Conservation (phyloP, 2,113 vertebrate genomes). For the Seriola aureovittata region DNA sequence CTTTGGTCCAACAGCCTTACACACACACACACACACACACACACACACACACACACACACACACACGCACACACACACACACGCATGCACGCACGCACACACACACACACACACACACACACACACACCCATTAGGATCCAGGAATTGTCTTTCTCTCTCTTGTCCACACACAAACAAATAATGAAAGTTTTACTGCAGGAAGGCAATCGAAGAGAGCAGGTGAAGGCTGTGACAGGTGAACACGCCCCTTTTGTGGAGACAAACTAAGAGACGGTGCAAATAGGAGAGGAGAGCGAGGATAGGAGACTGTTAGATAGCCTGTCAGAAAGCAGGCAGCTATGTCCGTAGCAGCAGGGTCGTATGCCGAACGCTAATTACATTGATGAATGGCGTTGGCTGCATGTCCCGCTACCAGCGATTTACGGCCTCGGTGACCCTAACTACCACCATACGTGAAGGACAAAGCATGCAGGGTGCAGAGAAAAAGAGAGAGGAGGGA, state of each 20-base stretch:
- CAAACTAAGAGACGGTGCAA: slow-evolving; percentile 17
- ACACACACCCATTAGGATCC: slow-evolving; percentile 17
- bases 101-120: not conserved
- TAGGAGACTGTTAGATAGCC: slow-evolving; percentile 62
- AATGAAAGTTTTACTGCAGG: slow-evolving; percentile 25
- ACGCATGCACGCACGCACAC: not conserved
- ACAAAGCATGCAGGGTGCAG: slow-evolving; percentile 59
- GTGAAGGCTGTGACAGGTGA: slow-evolving; percentile 49
- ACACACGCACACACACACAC: not conserved
- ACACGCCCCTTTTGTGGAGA: slow-evolving; percentile 29
- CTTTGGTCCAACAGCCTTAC: slow-evolving; percentile 17
- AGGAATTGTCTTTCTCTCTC: slow-evolving; percentile 10
- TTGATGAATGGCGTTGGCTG: slow-evolving; percentile 81
- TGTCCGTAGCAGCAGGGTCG: slow-evolving; percentile 78
- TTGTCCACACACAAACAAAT: slow-evolving; percentile 15
- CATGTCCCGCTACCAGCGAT: slow-evolving; percentile 67
- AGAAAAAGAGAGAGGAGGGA: slow-evolving; percentile 12
- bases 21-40: not conserved
- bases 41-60: not conserved
- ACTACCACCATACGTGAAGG: slow-evolving; percentile 70
- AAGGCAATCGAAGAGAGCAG: slow-evolving; percentile 42
- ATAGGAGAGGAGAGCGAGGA: slow-evolving; percentile 17
- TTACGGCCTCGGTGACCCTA: slow-evolving; percentile 78
- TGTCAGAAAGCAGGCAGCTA: slow-evolving; percentile 78
- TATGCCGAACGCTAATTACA: slow-evolving; percentile 83